Conservation (phyloP, 2,113 vertebrate species). For the Tretioscincus oriximinensis region DNA sequence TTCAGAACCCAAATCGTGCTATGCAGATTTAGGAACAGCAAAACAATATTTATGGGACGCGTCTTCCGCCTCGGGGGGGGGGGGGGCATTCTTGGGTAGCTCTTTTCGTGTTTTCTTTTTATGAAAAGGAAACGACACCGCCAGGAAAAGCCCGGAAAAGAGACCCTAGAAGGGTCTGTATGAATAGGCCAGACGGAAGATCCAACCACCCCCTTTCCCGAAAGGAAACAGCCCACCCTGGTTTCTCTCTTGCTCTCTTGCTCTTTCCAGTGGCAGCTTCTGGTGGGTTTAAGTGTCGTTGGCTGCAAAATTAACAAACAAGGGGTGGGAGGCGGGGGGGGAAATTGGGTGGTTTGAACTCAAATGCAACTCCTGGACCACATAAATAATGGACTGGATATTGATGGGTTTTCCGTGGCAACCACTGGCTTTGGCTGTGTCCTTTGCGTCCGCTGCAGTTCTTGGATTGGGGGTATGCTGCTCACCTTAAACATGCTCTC, state of each 20-base stretch:
- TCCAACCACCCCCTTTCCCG: no score
- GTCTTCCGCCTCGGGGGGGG: background rate
- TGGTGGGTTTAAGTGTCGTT: background rate
- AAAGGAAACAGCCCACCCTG: background rate
- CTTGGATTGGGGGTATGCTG: conserved; percentile 23
- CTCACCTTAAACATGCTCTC: conserved; percentile 48
- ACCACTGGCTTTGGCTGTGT: conserved; percentile 14
- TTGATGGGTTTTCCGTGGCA: background rate
- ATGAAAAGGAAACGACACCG: no score
- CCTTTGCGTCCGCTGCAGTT: background rate
- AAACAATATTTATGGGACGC: background rate
- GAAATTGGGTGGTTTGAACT: background rate
- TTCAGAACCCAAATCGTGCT: background rate
- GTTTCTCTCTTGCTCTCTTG: background rate
- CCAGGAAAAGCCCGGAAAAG: no score
- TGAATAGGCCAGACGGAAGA: no score
- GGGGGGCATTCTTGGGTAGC: background rate
- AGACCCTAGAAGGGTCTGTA: no score
- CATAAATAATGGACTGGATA: background rate
- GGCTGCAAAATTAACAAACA: no score
- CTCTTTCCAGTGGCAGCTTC: background rate
- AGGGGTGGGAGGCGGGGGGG: no score
- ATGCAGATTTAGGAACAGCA: background rate
- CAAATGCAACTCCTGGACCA: background rate
- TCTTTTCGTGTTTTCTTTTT: background rate